Evolutionary conservation across 2,888 invertebrate species (phyloP), one percentile per base, ranked within the genome.

Genomic region (Crepidodera aurea): DNA sequence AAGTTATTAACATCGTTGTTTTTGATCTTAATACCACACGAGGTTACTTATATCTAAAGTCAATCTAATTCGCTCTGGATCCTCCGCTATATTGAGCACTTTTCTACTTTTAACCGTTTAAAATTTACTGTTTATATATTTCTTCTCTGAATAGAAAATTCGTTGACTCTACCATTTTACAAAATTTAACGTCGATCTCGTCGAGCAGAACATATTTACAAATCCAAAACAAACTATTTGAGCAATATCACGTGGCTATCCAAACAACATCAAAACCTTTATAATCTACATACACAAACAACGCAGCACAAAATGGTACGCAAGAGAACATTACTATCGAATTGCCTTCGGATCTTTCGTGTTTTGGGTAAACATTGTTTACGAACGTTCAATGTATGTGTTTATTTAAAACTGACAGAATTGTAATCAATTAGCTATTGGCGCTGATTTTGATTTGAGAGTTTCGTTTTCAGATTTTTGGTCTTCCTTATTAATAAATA

Each of bases 271-370:
- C 6, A 29, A 1, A 54, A 18, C 54, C 46, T 56, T 56, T 46
- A 25, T 56, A 56, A 56, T 56, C 56, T 56, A 29, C 46, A 46
- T 56, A 56, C 46, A 46, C 46, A 56, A 56, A 56, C 56, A 46
- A 7, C 22, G 12, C 8, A 16, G 12, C 29, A 15, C 25, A 25
- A 46, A 56, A 46, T 46, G 55, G 42, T 34, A 22, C 6, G 10
- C 12, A 16, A 13, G 16, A 25, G 27, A n/a, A 29, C 29, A 29
- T 27, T 32, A 12, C 50, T n/a, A 13, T 51, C 12, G 5, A 2
- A 34, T 37, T 51, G 37, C 37, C 37, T 51, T 37, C 19, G 37
- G 16, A 37, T 51, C 15, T 18, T 44, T 44, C 22, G 8, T 18
- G 10, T 8, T n/a, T 44, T 18, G 44, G 44, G 19, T 10, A 34